Percentiles rank a stretch among this genome's conserved stretches.
These are phyloP conservation scores for Anser cygnoides DNA, from an alignment of 2,113 vertebrate genomes.

Conservation along the genomic window DNA sequence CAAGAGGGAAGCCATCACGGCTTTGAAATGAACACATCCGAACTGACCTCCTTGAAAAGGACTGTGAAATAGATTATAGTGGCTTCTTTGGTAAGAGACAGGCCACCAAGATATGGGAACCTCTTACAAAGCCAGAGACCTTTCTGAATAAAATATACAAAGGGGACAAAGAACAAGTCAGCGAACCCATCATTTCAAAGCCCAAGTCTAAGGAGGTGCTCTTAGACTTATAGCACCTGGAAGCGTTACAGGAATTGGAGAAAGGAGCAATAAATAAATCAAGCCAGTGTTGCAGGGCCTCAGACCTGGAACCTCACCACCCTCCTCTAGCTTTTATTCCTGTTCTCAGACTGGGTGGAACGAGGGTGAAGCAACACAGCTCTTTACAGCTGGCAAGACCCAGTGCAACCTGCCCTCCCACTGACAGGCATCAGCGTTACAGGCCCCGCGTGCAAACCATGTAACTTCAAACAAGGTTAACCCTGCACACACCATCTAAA, in stretches of 20 bases:
- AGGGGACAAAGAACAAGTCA: neutral
- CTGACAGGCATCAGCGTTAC: neutral
- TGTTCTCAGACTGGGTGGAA: neutral
- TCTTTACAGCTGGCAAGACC: neutral
- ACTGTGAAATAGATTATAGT: neutral
- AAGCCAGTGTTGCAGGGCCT: neutral
- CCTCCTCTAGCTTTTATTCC: neutral
- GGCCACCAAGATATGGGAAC: neutral
- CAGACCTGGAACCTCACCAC: neutral
- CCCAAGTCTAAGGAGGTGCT: neutral
- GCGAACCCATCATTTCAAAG: neutral
- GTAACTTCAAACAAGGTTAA: neutral
- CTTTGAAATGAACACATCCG: neutral
- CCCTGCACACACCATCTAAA: neutral
- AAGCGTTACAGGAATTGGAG: neutral
- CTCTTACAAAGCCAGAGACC: neutral
- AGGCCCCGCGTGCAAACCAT: neutral
- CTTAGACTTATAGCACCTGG: neutral
- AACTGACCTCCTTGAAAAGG: neutral
- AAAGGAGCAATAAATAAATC: constrained; percentile 19
- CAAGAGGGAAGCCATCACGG: neutral
- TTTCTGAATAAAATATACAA: neutral
- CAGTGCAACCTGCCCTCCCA: neutral
- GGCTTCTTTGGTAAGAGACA: neutral
- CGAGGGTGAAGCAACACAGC: neutral